phyloP scores from a whole-genome alignment of 37 sponge, comb jelly and placozoan species.

The Geodia barretti region DNA sequence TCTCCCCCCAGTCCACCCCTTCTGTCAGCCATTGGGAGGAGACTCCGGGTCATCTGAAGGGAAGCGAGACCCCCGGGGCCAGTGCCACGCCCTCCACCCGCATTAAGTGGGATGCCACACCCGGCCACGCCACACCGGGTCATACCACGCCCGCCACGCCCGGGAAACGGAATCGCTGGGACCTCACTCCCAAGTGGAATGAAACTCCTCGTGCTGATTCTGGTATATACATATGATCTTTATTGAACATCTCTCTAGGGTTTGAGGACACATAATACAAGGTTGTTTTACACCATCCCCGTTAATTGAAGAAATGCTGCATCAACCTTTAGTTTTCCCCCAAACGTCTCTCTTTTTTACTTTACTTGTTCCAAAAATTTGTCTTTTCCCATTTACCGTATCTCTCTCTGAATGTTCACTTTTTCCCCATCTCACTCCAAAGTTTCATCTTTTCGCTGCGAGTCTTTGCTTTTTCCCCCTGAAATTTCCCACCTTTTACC shows the following conservation, averaged over 20 bases:
- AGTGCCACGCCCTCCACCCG: constrained; percentile 64
- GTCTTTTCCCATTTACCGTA: too few species aligned
- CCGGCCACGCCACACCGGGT: constrained; percentile 82
- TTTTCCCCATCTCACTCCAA: too few species aligned
- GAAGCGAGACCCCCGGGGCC: constrained; percentile 81
- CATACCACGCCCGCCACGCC: constrained; percentile 60
- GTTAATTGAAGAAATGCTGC: too few species aligned
- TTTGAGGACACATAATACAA: too few species aligned
- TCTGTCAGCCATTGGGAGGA: constrained; percentile 89
- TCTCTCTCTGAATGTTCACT: too few species aligned
- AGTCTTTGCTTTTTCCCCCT: background rate
- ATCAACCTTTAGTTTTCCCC: too few species aligned
- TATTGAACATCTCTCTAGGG: background rate
- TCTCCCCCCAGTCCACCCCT: constrained; percentile 61
- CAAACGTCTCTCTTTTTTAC: too few species aligned
- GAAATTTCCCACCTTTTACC: too few species aligned
- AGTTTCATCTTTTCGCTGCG: too few species aligned
- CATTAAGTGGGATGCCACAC: constrained; percentile 89
- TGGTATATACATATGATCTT: constrained; percentile 4
- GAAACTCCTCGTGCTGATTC: constrained; percentile 92
- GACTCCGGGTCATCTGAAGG: constrained; percentile 86
- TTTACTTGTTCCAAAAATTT: too few species aligned
- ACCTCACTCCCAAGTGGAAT: constrained; percentile 91
- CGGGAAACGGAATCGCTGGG: constrained; percentile 82
- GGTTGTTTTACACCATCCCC: too few species aligned